A percentile compares a stretch with the other conserved stretches of the same genome.
Conservation (phyloP, 64 coral and sea anemone species). For the Porites lutea region DNA sequence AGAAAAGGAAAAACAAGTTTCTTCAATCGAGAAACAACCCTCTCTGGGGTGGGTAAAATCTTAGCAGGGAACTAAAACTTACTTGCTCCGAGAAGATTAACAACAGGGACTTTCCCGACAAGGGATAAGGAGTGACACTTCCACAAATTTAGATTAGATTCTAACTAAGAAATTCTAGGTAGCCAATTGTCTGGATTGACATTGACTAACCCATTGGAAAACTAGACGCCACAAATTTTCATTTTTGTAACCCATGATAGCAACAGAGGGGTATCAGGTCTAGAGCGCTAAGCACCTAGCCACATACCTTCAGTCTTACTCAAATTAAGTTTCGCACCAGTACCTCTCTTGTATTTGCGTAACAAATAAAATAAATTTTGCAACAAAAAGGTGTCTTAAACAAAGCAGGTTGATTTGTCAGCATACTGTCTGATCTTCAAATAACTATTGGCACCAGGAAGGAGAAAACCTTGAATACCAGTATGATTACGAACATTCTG, state of each 20-base stretch:
- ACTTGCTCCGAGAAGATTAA: not conserved
- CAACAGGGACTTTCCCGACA: not conserved
- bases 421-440: conserved; percentile 48
- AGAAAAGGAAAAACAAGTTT: not conserved
- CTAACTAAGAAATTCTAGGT: not conserved
- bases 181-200: not conserved
- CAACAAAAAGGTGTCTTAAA: not conserved
- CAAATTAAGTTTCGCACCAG: no score
- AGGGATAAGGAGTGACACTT: not conserved
- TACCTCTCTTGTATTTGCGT: not conserved
- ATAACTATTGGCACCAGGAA: not conserved
- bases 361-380: not conserved
- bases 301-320: conserved; percentile 54
- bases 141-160: not conserved
- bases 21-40: not conserved
- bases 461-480: not conserved
- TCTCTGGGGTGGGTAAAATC: not conserved
- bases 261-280: not conserved
- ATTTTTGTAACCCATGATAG: conserved; percentile 41
- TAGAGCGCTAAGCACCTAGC: not conserved
- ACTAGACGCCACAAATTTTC: conserved; percentile 21
- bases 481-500: not conserved
- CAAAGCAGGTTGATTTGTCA: conserved; percentile 56
- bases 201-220: not conserved
- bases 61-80: not conserved